Conservation (phyloP, 2,113 vertebrate genomes). For the Lophius piscatorius region DNA sequence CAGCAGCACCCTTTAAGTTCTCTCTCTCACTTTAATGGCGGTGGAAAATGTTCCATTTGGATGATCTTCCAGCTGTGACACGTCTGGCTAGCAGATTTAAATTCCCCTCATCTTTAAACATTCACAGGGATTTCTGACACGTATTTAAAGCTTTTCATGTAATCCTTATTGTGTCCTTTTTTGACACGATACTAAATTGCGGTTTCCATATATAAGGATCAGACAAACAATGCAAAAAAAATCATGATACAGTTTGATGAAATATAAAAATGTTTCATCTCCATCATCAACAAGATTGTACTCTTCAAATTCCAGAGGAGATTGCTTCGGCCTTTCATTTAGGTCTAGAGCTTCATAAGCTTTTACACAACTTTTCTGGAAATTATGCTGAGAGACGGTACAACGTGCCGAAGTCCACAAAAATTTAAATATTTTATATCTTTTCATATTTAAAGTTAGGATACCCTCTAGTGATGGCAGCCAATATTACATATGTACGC, state of each 20-base stretch:
- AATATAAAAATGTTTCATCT: neutral
- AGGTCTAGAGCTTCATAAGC: neutral
- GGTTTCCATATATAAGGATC: neutral
- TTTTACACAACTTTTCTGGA: neutral
- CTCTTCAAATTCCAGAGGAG: neutral
- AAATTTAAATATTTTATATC: neutral
- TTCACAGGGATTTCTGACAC: conserved; percentile 9
- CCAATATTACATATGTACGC: neutral
- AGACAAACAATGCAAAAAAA: neutral
- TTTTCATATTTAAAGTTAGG: conserved; percentile 40
- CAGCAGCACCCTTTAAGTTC: neutral
- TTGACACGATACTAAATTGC: conserved; percentile 1
- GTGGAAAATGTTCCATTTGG: conserved; percentile 27
- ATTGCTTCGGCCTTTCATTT: accelerated
- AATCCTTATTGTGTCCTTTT: neutral
- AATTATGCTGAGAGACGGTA: neutral
- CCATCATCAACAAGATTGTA: neutral
- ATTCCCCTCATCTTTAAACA: conserved; percentile 29
- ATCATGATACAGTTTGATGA: neutral
- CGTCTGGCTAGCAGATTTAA: conserved; percentile 38
- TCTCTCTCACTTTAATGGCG: neutral
- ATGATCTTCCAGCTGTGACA: conserved; percentile 34
- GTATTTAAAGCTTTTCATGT: neutral
- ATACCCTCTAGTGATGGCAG: conserved; percentile 38
- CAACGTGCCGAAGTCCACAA: neutral